phyloP scores from a whole-genome alignment of 2,113 vertebrate genomes.

The Bombycilla garrulus region DNA sequence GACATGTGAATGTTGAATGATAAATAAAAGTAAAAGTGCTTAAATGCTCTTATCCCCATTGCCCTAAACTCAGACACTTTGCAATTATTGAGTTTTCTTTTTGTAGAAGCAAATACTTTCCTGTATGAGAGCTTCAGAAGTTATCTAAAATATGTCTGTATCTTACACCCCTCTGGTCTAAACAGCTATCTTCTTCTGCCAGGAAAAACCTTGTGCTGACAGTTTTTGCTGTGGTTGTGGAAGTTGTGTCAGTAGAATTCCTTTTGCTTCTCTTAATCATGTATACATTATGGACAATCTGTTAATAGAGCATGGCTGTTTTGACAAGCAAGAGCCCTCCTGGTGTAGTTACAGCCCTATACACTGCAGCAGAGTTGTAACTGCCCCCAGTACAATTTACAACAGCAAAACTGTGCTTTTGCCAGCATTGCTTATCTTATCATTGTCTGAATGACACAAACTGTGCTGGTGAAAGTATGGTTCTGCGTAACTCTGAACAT shows the following conservation, averaged over 20 bases:
- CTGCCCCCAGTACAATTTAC: not conserved
- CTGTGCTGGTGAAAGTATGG: not conserved
- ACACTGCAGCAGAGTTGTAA: fast-evolving
- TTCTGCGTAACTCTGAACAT: not conserved
- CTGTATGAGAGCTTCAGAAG: not conserved
- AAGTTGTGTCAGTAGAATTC: not conserved
- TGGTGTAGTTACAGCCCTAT: not conserved
- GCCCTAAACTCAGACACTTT: not conserved
- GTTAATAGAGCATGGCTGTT: not conserved
- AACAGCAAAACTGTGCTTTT: not conserved
- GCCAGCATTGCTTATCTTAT: not conserved
- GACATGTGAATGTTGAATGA: not conserved
- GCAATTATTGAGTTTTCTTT: not conserved
- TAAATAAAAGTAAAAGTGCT: not conserved
- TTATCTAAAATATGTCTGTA: not conserved
- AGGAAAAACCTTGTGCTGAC: not conserved
- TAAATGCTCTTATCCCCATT: not conserved
- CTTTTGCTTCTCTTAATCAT: not conserved
- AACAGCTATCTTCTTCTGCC: not conserved
- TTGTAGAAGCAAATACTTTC: not conserved
- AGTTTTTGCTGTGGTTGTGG: not conserved
- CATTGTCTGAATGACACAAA: not conserved
- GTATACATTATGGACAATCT: not conserved
- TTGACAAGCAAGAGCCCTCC: not conserved
- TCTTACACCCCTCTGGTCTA: not conserved